Base-by-base conservation (phyloP, 2,113 vertebrate species). In the Globicephala melas region DNA sequence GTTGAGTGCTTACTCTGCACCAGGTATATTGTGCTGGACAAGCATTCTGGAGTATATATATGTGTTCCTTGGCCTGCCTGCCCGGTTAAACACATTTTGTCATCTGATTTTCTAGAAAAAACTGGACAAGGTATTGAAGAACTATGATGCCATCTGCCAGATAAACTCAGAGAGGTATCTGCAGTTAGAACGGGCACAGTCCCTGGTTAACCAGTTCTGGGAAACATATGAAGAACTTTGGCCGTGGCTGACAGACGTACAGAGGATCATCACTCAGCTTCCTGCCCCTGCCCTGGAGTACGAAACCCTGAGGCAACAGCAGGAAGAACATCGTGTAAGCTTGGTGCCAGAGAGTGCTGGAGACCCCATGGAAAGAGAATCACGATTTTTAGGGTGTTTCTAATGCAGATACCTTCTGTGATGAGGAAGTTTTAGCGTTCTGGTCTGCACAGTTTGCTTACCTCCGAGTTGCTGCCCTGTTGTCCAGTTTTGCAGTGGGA, bases 161-260 rank as follows among this genome's bases (percentile, higher is more conserved):
- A 98, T 99, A 97, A 99, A 99, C 97, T 99, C 99, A 0, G 99
- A 99, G 98, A 99, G 99, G 93, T 99, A 98, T 76, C 99, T 99
- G n/a, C 99, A 99, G 98, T 98, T 99, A 91, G 99, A 99, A 93
- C 98, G 99, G 76, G 99, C 99, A 55, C 99, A 99, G 97, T 99
- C 99, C 12, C 98, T 99, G 44, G 99, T 99, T 86, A 99, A 98
- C 96, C 99, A 99, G 98, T 99, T 99, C 98, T 99, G 99, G 99
- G 99, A 99, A 98, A 99, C 99, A 1, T 99, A 99, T 0, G 99
- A 99, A 97, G 99, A 99, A 97, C 98, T 99, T 93, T 99, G 99
- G 99, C 99, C 99, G 0, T 99, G 99, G 99, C 98, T 99, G 93
- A 99, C 98, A 94, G 99, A 99, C 96, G 99, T 99, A 14, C 97